Percentiles rank a stretch among this genome's conserved stretches.
Evolutionary conservation across 2,888 invertebrate species (phyloP).

Genomic region (Plebejus melissa): DNA sequence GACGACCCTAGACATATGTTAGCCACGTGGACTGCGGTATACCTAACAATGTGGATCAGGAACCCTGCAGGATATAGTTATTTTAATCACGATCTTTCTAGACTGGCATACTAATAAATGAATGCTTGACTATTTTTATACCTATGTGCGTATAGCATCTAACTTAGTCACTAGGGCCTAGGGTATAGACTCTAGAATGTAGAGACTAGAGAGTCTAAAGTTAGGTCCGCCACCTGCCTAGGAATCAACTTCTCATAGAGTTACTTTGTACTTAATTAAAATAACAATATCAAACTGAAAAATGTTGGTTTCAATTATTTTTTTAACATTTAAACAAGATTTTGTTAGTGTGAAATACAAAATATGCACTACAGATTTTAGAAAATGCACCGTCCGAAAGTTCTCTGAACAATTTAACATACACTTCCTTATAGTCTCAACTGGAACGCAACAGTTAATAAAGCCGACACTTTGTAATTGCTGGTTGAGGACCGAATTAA

Average conservation of each 20-base stretch:
- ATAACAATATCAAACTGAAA: no score
- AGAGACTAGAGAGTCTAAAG: no score
- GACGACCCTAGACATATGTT: constrained; percentile 36
- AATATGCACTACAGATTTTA: no score
- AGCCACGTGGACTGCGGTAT: constrained; percentile 32
- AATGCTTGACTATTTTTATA: no score
- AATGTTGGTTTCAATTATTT: no score
- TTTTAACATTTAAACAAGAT: background rate
- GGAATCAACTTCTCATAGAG: no score
- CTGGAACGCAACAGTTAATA: background rate
- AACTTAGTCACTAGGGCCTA: no score
- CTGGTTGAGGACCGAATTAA: constrained; percentile 7
- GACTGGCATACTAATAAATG: no score
- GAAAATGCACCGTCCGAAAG: background rate
- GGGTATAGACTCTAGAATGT: no score
- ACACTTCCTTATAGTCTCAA: constrained; percentile 11
- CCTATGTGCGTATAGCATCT: no score
- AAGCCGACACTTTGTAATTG: constrained; percentile 20
- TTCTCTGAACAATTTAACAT: background rate
- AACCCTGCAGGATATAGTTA: constrained; percentile 6
- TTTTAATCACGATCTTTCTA: background rate
- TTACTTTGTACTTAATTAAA: no score
- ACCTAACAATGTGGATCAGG: constrained; percentile 7
- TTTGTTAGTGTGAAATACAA: background rate
- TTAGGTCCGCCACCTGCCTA: no score